A percentile compares a stretch with the other conserved stretches of the same genome.
Evolutionary conservation across 1,140 invertebrate species (phyloP).

Genomic region (Protaetia brevitarsis): DNA sequence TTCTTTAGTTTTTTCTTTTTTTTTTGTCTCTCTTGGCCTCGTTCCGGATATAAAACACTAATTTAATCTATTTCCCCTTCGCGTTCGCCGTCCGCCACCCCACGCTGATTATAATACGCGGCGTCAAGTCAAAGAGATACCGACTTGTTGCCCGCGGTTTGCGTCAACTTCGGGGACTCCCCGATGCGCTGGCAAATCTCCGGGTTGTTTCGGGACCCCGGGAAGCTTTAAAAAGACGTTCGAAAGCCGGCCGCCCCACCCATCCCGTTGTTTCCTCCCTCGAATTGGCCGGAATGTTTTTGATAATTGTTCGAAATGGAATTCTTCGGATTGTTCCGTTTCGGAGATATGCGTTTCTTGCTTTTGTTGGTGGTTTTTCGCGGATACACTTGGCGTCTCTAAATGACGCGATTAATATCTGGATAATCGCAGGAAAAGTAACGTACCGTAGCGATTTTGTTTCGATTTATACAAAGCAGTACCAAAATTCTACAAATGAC

Average conservation of each 20-base stretch:
- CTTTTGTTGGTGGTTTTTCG: too few species aligned
- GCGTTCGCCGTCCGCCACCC: background rate
- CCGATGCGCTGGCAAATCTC: constrained; percentile 15
- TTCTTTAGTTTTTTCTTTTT: background rate
- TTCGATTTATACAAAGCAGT: too few species aligned
- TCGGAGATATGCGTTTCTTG: background rate
- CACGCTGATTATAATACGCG: constrained; percentile 38
- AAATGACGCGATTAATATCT: too few species aligned
- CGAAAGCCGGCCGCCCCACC: background rate
- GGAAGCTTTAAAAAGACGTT: constrained; percentile 18
- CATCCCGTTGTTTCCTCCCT: background rate
- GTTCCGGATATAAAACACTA: constrained; percentile 39
- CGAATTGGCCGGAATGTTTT: constrained; percentile 8
- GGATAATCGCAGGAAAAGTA: too few species aligned
- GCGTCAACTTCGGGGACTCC: constrained; percentile 33
- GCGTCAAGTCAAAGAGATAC: constrained; percentile 42
- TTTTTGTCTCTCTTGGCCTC: too few species aligned
- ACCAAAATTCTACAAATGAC: too few species aligned
- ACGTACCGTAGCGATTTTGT: too few species aligned
- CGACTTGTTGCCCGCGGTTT: constrained; percentile 43
- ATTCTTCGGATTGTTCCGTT: background rate
- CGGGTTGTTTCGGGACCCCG: constrained; percentile 3
- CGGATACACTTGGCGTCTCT: too few species aligned
- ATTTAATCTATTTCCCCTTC: constrained; percentile 42
- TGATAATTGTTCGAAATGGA: constrained; percentile 7